Evolutionary conservation across 2,888 invertebrate species (phyloP).

Genomic region (Sarcophaga carnaria): DNA sequence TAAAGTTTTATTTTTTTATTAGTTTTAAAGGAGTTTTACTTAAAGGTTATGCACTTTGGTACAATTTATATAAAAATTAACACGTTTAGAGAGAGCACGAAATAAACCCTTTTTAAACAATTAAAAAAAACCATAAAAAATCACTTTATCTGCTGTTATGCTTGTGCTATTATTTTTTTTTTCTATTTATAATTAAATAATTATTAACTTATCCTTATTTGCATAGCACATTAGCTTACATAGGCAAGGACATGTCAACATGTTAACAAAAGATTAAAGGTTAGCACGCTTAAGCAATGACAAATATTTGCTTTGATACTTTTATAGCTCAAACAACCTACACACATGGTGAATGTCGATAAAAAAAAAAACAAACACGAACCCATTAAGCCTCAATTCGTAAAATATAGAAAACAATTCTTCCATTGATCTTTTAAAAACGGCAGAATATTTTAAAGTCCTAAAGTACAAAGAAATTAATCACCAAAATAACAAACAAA

Average conservation of each 20-base stretch:
- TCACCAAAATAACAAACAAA: conserved; percentile 8
- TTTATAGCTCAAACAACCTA: conserved; percentile 18
- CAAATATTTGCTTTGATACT: conserved; percentile 58
- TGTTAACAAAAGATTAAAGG: conserved; percentile 45
- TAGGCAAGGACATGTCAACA: conserved; percentile 38
- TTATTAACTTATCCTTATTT: conserved; percentile 14
- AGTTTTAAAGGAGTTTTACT: conserved; percentile 2
- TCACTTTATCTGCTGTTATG: too few species aligned
- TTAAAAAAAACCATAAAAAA: too few species aligned
- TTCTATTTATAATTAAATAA: conserved; percentile 28
- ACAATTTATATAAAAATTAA: conserved; percentile 1
- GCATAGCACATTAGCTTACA: neutral
- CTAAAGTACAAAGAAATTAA: conserved; percentile 29
- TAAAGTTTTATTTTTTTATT: conserved; percentile 16
- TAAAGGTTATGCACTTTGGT: conserved; percentile 23
- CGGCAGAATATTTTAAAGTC: neutral
- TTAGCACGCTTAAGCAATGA: conserved; percentile 48
- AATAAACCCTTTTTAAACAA: neutral
- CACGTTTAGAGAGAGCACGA: neutral
- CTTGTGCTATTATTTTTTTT: neutral
- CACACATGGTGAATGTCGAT: neutral
- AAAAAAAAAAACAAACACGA: neutral
- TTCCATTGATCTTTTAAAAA: neutral
- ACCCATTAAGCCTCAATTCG: neutral
- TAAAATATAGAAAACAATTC: conserved; percentile 1